Percentiles rank a stretch among this genome's conserved stretches.
phyloP scores from a whole-genome alignment of 2,113 vertebrate genomes.

The Entelurus aequoreus region DNA sequence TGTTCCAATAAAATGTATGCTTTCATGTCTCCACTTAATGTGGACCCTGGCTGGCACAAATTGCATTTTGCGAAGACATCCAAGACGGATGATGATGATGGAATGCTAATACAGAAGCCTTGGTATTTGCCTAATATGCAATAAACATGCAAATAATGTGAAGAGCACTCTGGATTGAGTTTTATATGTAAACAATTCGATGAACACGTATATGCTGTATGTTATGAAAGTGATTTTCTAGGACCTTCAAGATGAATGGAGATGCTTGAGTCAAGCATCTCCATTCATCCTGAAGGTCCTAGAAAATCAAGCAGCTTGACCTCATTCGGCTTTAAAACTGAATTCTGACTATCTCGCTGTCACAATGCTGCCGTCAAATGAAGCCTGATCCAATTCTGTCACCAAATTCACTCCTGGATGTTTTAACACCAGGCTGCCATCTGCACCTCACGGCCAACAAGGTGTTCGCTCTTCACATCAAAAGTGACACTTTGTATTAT shows the following conservation, averaged over 20 bases:
- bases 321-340: background rate
- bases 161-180: constrained; percentile 19
- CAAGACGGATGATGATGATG: constrained; percentile 33
- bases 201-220: no score
- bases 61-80: constrained; percentile 38
- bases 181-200: background rate
- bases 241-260: background rate
- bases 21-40: constrained; percentile 25
- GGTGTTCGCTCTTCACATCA: constrained; percentile 33
- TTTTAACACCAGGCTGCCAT: constrained; percentile 23
- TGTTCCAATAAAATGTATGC: constrained; percentile 18
- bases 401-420: constrained; percentile 13
- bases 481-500: constrained; percentile 40
- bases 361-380: constrained; percentile 13
- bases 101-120: background rate
- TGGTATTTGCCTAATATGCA: constrained; percentile 28
- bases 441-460: constrained; percentile 27
- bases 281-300: no score
- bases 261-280: background rate
- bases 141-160: constrained; percentile 29
- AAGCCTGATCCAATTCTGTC: constrained; percentile 16
- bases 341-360: constrained; percentile 19
- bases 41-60: constrained; percentile 33
- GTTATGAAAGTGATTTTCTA: background rate
- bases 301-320: no score